A percentile compares a stretch with the other conserved stretches of the same genome.
phyloP scores from a whole-genome alignment of 1,140 invertebrate genomes.

The Ceratosolen solmsi region DNA sequence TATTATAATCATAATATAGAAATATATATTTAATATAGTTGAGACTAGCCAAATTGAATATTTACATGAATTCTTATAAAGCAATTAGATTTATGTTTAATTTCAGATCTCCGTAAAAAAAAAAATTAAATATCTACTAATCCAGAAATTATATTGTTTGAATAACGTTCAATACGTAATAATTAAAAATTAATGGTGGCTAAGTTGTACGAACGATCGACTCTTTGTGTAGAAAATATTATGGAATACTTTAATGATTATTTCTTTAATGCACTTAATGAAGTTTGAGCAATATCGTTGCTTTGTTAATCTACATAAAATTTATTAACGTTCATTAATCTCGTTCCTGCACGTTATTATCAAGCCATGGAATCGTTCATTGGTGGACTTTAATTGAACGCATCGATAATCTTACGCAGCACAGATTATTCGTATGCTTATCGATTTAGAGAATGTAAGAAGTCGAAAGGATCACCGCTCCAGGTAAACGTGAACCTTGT shows the following conservation, averaged over 20 bases:
- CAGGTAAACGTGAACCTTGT: neutral
- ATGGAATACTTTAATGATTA: neutral
- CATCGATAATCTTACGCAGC: neutral
- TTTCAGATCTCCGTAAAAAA: too few species aligned
- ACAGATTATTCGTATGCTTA: neutral
- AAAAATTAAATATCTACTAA: too few species aligned
- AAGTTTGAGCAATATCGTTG: neutral
- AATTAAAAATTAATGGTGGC: too few species aligned
- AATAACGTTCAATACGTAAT: too few species aligned
- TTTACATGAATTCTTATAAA: too few species aligned
- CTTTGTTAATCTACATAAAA: neutral
- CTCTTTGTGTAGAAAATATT: too few species aligned
- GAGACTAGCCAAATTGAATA: too few species aligned
- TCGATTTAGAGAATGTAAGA: conserved; percentile 7
- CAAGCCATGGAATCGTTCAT: neutral
- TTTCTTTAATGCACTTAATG: neutral
- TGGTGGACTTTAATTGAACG: neutral
- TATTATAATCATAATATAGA: too few species aligned
- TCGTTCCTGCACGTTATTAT: neutral
- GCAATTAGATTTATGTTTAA: too few species aligned
- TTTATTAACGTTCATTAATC: neutral
- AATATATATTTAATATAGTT: too few species aligned
- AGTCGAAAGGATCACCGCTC: conserved; percentile 13
- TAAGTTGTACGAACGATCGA: too few species aligned
- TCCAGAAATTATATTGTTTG: too few species aligned